Evolutionary conservation across 2,797 vertebrate genomes (phyloP).

Genomic region (Pterois miles): DNA sequence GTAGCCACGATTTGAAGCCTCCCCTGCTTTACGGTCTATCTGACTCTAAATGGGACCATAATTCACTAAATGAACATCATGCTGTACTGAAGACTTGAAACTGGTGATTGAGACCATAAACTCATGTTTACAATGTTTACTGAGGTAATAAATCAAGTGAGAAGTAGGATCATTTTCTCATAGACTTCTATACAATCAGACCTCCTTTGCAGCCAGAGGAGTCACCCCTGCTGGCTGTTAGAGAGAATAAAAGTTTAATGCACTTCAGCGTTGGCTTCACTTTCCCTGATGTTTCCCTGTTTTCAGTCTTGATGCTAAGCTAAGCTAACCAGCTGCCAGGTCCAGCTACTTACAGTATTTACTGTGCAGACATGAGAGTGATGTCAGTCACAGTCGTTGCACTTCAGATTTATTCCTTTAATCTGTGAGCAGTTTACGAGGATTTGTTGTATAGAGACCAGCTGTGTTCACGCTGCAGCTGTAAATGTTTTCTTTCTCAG

Average conservation of each 20-base stretch:
- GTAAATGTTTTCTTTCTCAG: neutral
- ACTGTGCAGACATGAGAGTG: neutral
- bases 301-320: neutral
- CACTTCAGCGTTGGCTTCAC: no score
- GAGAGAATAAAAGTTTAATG: accelerated
- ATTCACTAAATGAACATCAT: no score
- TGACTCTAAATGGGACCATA: no score
- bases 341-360: neutral
- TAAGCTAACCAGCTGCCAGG: neutral
- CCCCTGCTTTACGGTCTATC: no score
- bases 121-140: no score
- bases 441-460: neutral
- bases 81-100: no score
- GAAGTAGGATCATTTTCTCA: no score
- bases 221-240: no score
- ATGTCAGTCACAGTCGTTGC: neutral
- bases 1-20: no score
- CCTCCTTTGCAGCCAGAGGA: no score
- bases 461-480: neutral
- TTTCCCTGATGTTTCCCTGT: neutral
- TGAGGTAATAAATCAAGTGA: no score
- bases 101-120: accelerated
- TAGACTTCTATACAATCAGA: no score
- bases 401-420: neutral
- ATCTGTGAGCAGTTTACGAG: neutral